Evolutionary conservation across 2,797 vertebrate genomes (phyloP).

Genomic region (Nyctalus aviator): DNA sequence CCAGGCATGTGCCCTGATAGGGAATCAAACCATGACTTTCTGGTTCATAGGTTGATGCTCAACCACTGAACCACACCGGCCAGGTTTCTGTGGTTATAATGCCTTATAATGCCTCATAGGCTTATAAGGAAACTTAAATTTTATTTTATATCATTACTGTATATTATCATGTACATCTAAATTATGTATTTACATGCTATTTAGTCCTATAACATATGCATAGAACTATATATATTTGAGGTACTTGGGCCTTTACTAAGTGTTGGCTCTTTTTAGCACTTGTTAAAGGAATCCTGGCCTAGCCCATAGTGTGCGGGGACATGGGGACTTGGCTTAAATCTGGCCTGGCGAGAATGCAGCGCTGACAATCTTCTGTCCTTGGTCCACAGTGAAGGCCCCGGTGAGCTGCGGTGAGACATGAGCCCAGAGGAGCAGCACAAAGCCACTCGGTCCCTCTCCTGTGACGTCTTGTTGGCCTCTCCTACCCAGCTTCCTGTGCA

Average conservation of each 20-base stretch:
- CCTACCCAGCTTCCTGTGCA: constrained; percentile 44
- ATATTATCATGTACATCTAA: not conserved
- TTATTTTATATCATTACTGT: not conserved
- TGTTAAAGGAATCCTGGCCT: too few relatives aligned
- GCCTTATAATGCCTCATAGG: not conserved
- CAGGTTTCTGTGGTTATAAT: too few relatives aligned
- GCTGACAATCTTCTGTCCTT: constrained; percentile 45
- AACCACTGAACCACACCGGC: too few relatives aligned
- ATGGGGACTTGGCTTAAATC: rapidly evolving
- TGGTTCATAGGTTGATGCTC: too few relatives aligned
- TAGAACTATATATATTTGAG: not conserved
- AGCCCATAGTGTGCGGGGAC: not conserved
- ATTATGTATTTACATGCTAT: not conserved
- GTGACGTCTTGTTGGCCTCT: not conserved
- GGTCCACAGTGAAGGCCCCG: constrained; percentile 66
- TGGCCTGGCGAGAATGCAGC: not conserved
- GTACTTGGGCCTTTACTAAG: not conserved
- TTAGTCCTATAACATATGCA: too few relatives aligned
- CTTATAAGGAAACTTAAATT: not conserved
- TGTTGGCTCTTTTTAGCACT: not conserved
- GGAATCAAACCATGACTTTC: too few relatives aligned
- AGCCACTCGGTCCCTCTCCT: not conserved
- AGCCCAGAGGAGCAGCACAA: not conserved
- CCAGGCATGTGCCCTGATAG: too few relatives aligned
- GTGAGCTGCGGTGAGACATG: not conserved